Evolutionary conservation across 2,113 vertebrate species (phyloP).

Genomic region (Phocoena phocoena): DNA sequence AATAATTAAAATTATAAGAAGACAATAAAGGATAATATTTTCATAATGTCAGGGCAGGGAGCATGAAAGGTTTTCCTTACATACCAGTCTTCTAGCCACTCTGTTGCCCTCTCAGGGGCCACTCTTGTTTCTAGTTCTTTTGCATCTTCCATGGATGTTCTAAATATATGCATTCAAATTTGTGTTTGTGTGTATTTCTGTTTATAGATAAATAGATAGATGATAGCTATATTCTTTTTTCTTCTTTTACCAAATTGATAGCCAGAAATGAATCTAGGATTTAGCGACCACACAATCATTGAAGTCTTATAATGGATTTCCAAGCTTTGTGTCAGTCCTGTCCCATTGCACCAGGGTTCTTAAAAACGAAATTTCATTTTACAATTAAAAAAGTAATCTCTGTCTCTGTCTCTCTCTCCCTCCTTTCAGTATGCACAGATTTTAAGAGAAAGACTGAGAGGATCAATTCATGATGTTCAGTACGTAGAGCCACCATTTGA

Average conservation of each 20-base stretch:
- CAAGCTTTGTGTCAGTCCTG: not conserved
- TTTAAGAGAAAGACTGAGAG: conserved; percentile 65
- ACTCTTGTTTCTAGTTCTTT: not conserved
- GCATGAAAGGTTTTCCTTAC: not conserved
- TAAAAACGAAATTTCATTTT: not conserved
- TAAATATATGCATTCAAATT: not conserved
- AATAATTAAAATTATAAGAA: not conserved
- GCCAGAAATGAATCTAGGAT: not conserved
- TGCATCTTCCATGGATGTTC: not conserved
- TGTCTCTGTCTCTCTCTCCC: not conserved
- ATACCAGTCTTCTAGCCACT: not conserved
- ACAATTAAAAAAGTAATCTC: not conserved
- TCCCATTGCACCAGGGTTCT: not conserved
- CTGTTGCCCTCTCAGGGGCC: not conserved
- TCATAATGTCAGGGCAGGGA: not conserved
- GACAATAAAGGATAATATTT: not conserved
- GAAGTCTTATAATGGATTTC: not conserved
- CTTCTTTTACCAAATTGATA: not conserved
- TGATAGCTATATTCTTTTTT: not conserved
- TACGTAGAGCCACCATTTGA: conserved; percentile 64
- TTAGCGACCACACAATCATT: not conserved
- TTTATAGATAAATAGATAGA: not conserved
- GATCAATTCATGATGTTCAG: conserved; percentile 54
- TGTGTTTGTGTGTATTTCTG: not conserved
- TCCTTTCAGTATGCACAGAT: conserved; percentile 69